phyloP scores from a whole-genome alignment of 1,140 invertebrate species.

The Sitophilus oryzae region DNA sequence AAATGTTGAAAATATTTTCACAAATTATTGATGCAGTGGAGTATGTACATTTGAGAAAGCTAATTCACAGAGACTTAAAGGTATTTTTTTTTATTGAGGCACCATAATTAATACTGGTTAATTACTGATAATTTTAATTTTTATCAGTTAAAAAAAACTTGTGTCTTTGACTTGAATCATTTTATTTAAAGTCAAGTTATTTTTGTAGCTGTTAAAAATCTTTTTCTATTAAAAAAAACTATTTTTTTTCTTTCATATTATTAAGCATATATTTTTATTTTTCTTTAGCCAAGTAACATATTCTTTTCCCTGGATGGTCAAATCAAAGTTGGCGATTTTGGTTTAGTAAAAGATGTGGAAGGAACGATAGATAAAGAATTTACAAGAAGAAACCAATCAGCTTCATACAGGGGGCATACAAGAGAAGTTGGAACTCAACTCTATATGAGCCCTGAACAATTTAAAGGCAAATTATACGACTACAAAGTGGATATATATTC shows the following conservation, averaged over 20 bases:
- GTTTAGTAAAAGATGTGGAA: conserved; percentile 80
- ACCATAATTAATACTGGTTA: no score
- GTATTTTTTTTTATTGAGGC: no score
- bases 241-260: background rate
- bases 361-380: conserved; percentile 52
- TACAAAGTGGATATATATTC: conserved; percentile 97
- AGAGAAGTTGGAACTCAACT: conserved; percentile 69
- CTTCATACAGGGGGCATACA: conserved; percentile 45
- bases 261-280: conserved; percentile 2
- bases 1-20: conserved; percentile 73
- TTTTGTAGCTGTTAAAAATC: background rate
- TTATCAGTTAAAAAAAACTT: background rate
- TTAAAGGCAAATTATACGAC: conserved; percentile 69
- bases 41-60: conserved; percentile 84
- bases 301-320: conserved; percentile 86
- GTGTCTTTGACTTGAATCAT: no score
- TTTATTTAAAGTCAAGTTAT: no score
- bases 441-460: conserved; percentile 97
- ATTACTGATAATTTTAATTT: no score
- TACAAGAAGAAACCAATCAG: conserved; percentile 31
- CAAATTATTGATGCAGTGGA: conserved; percentile 93
- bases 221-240: background rate
- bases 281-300: conserved; percentile 84
- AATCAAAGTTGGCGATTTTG: conserved; percentile 96
- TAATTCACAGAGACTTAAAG: conserved; percentile 94